Percentiles rank a stretch among this genome's conserved stretches.
These are phyloP conservation scores for Rhagoletis zephyria DNA, from an alignment of 1,140 invertebrate species.

Conservation along the genomic window DNA sequence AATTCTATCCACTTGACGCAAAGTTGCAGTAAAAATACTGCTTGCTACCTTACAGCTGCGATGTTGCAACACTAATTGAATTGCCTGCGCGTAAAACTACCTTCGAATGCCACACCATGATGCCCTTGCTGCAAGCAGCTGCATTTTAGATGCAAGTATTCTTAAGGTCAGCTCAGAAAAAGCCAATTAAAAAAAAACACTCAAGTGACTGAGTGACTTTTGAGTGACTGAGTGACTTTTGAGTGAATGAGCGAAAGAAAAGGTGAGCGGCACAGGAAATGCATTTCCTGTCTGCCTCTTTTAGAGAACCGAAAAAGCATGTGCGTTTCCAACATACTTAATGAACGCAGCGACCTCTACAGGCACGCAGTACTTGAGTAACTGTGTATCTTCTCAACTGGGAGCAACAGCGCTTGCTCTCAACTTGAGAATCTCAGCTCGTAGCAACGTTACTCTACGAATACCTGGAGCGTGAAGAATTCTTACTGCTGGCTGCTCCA, in stretches of 20 bases:
- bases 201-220: not conserved
- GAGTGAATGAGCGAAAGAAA: not conserved
- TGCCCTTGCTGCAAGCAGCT: slow-evolving; percentile 13
- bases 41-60: not conserved
- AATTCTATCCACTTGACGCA: not conserved
- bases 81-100: not conserved
- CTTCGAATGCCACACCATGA: not conserved
- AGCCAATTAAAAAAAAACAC: not conserved
- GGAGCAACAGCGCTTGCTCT: not conserved
- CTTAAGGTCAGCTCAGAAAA: not conserved
- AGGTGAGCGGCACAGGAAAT: not conserved
- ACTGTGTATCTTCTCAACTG: not conserved
- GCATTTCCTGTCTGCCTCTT: not conserved
- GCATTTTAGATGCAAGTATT: slow-evolving; percentile 15
- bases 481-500: not conserved
- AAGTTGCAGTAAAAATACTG: not conserved
- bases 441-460: too few relatives aligned
- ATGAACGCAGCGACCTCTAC: not conserved
- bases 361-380: not conserved
- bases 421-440: not conserved
- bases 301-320: not conserved
- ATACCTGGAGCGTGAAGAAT: not conserved
- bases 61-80: slow-evolving; percentile 34
- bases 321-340: not conserved
- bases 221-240: not conserved